Conservation (phyloP, 92 coral and sea anemone species). For the Phenganax stokvisi region DNA sequence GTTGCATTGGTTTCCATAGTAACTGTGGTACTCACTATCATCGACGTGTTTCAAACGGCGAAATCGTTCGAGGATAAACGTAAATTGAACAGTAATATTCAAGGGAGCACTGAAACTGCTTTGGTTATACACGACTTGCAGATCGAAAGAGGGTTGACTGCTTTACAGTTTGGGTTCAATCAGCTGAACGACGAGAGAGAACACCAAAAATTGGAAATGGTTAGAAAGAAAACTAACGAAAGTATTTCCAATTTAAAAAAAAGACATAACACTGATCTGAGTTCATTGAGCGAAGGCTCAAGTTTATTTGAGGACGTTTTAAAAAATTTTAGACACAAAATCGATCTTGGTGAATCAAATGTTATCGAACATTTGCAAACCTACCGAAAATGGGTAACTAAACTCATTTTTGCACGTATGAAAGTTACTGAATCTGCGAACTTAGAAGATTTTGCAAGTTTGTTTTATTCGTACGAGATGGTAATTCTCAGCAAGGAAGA, state of each 20-base stretch:
- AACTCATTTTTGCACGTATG: neutral
- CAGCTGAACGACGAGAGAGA: neutral
- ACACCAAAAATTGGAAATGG: neutral
- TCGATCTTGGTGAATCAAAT: conserved; percentile 35
- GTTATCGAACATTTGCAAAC: neutral
- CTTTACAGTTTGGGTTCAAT: neutral
- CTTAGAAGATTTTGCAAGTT: neutral
- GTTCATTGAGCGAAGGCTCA: conserved; percentile 32
- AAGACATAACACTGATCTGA: neutral
- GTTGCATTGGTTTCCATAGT: conserved; percentile 1
- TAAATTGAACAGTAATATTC: neutral
- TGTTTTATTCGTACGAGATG: conserved; percentile 9
- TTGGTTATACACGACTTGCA: conserved; percentile 27
- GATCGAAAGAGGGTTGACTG: conserved; percentile 11
- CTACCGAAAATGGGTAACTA: conserved; percentile 5
- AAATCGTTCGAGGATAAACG: neutral
- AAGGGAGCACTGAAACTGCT: conserved; percentile 17
- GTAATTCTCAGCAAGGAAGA: conserved; percentile 30
- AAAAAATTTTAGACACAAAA: conserved; percentile 44
- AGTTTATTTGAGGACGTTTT: conserved; percentile 47
- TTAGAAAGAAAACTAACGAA: conserved; percentile 8
- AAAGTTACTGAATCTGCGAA: neutral
- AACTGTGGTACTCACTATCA: neutral
- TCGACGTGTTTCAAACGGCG: conserved; percentile 19
- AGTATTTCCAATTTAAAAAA: neutral